Evolutionary conservation across 30 jellyfish, hydroid and myxozoan genomes (phyloP).

Genomic region (Aurelia aurita): DNA sequence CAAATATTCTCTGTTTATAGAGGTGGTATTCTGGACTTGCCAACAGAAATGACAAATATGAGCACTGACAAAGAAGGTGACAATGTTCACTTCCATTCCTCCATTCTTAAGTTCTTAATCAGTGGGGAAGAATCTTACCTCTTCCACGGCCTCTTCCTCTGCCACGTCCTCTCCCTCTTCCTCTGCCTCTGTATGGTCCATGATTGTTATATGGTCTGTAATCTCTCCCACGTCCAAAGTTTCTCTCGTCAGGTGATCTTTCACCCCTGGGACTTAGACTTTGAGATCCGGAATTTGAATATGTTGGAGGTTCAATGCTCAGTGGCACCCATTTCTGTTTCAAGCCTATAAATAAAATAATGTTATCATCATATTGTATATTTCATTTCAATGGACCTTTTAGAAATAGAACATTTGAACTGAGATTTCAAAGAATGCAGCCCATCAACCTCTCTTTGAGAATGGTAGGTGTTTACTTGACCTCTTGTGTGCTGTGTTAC

Average conservation of each 20-base stretch:
- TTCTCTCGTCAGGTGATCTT: conserved; percentile 64
- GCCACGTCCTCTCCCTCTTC: conserved; percentile 96
- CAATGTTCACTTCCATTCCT: too few relatives aligned
- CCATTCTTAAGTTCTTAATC: too few relatives aligned
- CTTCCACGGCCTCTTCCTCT: conserved; percentile 93
- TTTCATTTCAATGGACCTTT: too few relatives aligned
- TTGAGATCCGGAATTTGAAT: conserved; percentile 51
- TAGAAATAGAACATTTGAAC: too few relatives aligned
- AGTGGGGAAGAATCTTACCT: conserved; percentile 64
- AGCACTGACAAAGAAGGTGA: too few relatives aligned
- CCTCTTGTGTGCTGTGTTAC: too few relatives aligned
- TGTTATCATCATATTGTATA: neutral
- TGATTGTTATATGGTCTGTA: conserved; percentile 42
- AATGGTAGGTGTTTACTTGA: too few relatives aligned
- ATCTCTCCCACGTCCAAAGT: conserved; percentile 75
- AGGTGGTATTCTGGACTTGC: too few relatives aligned
- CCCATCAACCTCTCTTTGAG: too few relatives aligned
- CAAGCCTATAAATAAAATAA: conserved; percentile 58
- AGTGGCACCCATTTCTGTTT: conserved; percentile 95
- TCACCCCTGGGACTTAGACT: conserved; percentile 70
- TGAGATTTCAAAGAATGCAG: too few relatives aligned
- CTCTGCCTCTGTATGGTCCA: conserved; percentile 89
- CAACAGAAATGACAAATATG: too few relatives aligned
- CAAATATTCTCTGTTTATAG: too few relatives aligned
- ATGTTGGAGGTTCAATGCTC: conserved; percentile 88